A percentile compares a stretch with the other conserved stretches of the same genome.
phyloP scores from a whole-genome alignment of 1,140 invertebrate species.

The Gonioctena quinquepunctata region DNA sequence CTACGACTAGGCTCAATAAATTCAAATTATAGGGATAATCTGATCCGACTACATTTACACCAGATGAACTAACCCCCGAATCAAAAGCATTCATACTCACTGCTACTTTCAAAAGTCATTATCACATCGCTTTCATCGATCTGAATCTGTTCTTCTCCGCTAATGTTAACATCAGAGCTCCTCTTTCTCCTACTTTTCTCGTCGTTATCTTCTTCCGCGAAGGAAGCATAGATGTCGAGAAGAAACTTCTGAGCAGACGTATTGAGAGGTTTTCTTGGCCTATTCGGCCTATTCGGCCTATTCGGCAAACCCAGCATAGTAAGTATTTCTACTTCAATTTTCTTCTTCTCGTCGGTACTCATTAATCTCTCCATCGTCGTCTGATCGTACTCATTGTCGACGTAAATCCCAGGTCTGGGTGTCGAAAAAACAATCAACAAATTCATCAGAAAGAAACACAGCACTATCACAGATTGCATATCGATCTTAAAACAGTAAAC shows the following conservation, averaged over 20 bases:
- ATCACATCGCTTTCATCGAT: constrained; percentile 91
- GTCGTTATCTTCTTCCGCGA: constrained; percentile 61
- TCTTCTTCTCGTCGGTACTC: constrained; percentile 72
- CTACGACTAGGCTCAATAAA: too few species aligned
- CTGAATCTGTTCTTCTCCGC: constrained; percentile 75
- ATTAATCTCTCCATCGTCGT: constrained; percentile 79
- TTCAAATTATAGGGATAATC: too few species aligned
- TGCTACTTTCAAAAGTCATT: constrained; percentile 87
- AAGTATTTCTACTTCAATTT: constrained; percentile 86
- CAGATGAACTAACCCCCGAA: too few species aligned
- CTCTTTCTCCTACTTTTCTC: constrained; percentile 57
- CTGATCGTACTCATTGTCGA: constrained; percentile 87
- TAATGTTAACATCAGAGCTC: constrained; percentile 71
- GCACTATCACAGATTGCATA: constrained; percentile 20
- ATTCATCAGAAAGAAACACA: constrained; percentile 13
- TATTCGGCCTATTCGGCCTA: constrained; percentile 65
- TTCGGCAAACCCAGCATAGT: constrained; percentile 81
- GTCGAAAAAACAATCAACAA: constrained; percentile 15
- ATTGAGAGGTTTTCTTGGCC: constrained; percentile 61
- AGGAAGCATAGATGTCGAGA: constrained; percentile 82
- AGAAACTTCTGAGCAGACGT: constrained; percentile 87
- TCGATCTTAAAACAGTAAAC: background rate
- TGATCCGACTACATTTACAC: too few species aligned
- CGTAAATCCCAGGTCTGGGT: constrained; percentile 61
- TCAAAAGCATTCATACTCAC: constrained; percentile 67